Percentiles rank a stretch among this genome's conserved stretches.
Conservation (phyloP, 2,113 vertebrate species). For the Chaenogobius annularis region DNA sequence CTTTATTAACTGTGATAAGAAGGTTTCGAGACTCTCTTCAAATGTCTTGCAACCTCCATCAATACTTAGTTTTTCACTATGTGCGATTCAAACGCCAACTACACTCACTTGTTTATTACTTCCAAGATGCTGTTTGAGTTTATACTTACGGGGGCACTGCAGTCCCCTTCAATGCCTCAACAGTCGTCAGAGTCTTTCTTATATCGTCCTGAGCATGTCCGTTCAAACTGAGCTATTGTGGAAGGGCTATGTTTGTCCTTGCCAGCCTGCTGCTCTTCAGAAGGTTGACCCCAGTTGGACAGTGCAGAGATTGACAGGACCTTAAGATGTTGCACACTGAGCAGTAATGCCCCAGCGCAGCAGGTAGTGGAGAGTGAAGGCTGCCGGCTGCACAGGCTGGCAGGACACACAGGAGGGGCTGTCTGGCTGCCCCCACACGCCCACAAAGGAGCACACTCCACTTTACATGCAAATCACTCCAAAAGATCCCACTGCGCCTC, state of each 20-base stretch:
- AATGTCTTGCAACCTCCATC: slow-evolving; percentile 56
- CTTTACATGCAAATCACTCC: slow-evolving; percentile 79
- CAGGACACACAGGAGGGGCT: slow-evolving; percentile 62
- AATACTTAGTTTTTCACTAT: slow-evolving; percentile 56
- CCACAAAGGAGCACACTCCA: slow-evolving; percentile 57
- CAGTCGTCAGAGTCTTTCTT: slow-evolving; percentile 38
- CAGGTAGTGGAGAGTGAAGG: slow-evolving; percentile 65
- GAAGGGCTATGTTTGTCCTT: slow-evolving; percentile 65
- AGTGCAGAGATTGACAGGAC: slow-evolving; percentile 69
- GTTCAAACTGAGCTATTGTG: slow-evolving; percentile 46
- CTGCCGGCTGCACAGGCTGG: slow-evolving; percentile 65
- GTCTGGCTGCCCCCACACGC: slow-evolving; percentile 64
- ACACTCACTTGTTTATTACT: slow-evolving; percentile 48
- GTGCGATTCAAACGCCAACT: slow-evolving; percentile 51
- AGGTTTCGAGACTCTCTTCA: slow-evolving; percentile 57
- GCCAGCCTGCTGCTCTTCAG: slow-evolving; percentile 64
- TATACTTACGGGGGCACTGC: slow-evolving; percentile 40
- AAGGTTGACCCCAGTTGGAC: slow-evolving; percentile 61
- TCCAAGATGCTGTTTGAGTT: slow-evolving; percentile 41
- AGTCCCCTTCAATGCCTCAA: slow-evolving; percentile 1
- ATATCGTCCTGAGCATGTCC: slow-evolving; percentile 49
- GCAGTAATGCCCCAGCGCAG: slow-evolving; percentile 68
- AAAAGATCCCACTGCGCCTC: slow-evolving; percentile 64
- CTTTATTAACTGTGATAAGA: slow-evolving; percentile 76
- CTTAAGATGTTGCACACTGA: slow-evolving; percentile 68